These are phyloP conservation scores for Eucidaris tribuloides DNA, from an alignment of 35 echinoderm and acorn worm genomes.

Conservation along the genomic window DNA sequence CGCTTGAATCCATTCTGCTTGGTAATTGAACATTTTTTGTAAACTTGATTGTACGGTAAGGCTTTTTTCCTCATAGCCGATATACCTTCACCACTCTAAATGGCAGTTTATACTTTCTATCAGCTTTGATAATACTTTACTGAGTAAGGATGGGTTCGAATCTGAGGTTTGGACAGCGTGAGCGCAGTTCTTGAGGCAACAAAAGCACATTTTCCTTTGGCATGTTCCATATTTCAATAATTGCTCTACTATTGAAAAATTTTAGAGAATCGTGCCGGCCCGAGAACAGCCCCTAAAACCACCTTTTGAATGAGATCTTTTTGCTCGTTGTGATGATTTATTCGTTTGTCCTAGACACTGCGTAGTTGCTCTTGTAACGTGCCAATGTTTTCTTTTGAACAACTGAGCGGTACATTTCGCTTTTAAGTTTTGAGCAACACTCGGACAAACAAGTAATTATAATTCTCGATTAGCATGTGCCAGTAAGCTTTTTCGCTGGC, in stretches of 20 bases:
- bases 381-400: conserved; percentile 31
- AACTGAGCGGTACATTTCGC: neutral
- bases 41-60: neutral
- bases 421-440: conserved; percentile 34
- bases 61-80: conserved; percentile 6
- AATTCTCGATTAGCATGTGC: neutral
- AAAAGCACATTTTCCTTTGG: conserved; percentile 1
- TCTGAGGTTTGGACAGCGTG: neutral
- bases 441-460: conserved; percentile 6
- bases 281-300: neutral
- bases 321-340: neutral
- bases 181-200: neutral
- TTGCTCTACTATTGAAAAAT: neutral
- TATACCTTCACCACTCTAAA: neutral
- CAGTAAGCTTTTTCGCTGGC: conserved; percentile 1
- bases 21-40: conserved; percentile 2
- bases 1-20: neutral
- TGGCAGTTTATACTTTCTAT: neutral
- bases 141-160: neutral
- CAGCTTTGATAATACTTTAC: neutral
- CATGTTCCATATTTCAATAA: neutral
- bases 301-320: conserved; percentile 10
- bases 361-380: conserved; percentile 3
- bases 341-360: neutral
- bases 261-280: neutral